Base-by-base conservation (phyloP, 2,797 vertebrate genomes). In the Rhinoraja longicauda region DNA sequence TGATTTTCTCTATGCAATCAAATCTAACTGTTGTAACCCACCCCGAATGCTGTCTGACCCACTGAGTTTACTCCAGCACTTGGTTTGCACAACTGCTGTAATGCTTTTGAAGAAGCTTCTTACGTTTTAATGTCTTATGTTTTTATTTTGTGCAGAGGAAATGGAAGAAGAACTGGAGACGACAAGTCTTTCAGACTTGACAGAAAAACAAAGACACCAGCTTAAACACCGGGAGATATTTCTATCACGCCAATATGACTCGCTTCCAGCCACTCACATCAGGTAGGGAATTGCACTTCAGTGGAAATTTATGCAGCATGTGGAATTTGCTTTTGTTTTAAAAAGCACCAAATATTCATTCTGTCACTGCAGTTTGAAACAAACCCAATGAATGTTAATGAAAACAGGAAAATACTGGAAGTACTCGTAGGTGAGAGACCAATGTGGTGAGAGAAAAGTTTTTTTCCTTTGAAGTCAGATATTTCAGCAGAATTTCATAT, bases 181-280 rank as follows among this genome's bases (percentile, higher is more conserved):
- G 93, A 97, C 98, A 26, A 94, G 96, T 94, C 98, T 98, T 94
- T 95, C 97, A 62, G 98, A 99, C 21, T 95, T 98, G 94, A 98
- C 97, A 93, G 98, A 99, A 95, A 99, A 99, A 96, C 98, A 99
- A 96, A 99, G 98, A 95, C 98, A 99, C 96, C 98, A 99, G 94
- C 95, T 99, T 95, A 98, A 98, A 94, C 98, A 99, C 95, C 97
- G 98, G 96, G 98, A 99, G 93, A 98, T 99, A 93, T 99, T 99
- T 94, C 96, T 99, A 94, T 99, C 98, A 26, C 97, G 98, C 81
- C 98, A 99, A 64, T 99, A 99, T 32, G 98, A 99, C 94, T 99
- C 98, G 93, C 97, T 99, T 93, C 98, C 98, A 0, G 98, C 98
- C 73, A 99, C 98, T 5, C 98, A 99, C 92, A 99, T 99, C 96